Evolutionary conservation across 2,113 vertebrate species (phyloP).

Genomic region (Laterallus jamaicensis): DNA sequence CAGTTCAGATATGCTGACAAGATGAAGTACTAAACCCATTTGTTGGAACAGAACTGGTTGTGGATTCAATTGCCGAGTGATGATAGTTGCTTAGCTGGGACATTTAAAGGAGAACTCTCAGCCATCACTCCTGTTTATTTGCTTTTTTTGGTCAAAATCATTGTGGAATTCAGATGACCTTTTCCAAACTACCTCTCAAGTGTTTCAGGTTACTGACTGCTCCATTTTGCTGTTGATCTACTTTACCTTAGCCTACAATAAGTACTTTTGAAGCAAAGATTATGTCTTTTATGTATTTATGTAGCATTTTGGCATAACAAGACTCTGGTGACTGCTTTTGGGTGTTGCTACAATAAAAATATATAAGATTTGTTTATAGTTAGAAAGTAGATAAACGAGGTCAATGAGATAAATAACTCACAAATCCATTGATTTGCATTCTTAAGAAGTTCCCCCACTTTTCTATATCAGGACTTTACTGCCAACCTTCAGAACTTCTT

Average conservation of each 20-base stretch:
- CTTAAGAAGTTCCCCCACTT: neutral
- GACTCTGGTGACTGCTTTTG: neutral
- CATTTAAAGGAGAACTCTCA: neutral
- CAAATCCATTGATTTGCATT: neutral
- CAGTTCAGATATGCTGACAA: neutral
- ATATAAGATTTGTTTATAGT: neutral
- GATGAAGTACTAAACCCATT: neutral
- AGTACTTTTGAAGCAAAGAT: neutral
- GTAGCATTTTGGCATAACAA: neutral
- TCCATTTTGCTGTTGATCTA: neutral
- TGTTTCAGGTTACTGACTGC: neutral
- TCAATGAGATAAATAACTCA: neutral
- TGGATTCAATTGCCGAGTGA: neutral
- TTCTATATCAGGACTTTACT: neutral
- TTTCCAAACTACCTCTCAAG: neutral
- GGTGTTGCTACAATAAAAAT: neutral
- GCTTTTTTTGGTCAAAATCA: neutral
- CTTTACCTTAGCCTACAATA: neutral
- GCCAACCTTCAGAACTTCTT: neutral
- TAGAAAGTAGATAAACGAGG: neutral
- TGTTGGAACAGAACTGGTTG: neutral
- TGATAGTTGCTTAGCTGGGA: neutral
- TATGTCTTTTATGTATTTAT: neutral
- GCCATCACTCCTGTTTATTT: neutral
- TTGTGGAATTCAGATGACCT: neutral